phyloP scores from a whole-genome alignment of 2,113 vertebrate genomes.

The Aplodontia rufa region DNA sequence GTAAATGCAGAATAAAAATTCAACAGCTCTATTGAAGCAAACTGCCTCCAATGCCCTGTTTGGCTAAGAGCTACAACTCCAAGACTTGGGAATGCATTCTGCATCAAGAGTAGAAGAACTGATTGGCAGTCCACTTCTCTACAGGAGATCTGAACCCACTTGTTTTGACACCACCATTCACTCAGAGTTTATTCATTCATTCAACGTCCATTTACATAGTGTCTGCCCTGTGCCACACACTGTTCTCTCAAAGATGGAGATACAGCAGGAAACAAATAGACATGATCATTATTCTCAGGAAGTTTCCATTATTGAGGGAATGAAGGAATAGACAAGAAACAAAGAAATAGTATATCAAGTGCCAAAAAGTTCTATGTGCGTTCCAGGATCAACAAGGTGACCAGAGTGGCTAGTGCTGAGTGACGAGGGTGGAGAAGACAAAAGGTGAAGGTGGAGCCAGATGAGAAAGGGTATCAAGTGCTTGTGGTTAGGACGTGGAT shows the following conservation, averaged over 20 bases:
- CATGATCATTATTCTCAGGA: background rate
- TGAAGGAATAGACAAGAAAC: background rate
- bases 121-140: background rate
- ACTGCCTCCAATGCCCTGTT: background rate
- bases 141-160: background rate
- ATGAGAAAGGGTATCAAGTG: background rate
- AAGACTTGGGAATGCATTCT: background rate
- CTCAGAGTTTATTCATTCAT: background rate
- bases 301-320: background rate
- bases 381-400: background rate
- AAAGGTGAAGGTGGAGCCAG: background rate
- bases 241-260: background rate
- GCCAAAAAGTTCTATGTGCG: background rate
- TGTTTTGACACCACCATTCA: background rate
- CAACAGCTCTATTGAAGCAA: constrained; percentile 35
- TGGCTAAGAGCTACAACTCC: background rate
- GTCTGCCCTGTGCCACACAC: background rate
- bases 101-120: background rate
- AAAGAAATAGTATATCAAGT: background rate
- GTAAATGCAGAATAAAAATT: constrained; percentile 48
- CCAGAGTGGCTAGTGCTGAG: background rate
- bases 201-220: background rate
- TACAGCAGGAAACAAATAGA: background rate
- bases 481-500: background rate
- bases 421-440: background rate